Base-by-base conservation (phyloP, 2,797 vertebrate genomes). In the Urophycis tenuis region DNA sequence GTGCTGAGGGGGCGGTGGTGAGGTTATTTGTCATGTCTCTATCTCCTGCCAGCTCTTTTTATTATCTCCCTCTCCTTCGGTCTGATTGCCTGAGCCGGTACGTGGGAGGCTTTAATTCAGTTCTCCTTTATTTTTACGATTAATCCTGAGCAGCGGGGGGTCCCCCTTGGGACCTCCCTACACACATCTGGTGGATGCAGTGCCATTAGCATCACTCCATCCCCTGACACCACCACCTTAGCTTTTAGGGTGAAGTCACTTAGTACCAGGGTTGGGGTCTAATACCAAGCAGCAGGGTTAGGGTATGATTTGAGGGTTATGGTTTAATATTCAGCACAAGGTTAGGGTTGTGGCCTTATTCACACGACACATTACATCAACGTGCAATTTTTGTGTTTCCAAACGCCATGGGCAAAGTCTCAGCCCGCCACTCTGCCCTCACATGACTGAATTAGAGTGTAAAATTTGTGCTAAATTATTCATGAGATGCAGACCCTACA, bases 41-140 rank as follows among this genome's bases (percentile, higher is more conserved):
- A 78, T 31, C 69, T 72, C 29, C 67, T 31, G 9, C 73, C 17
- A 10, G 64, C 39, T 71, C 15, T 71, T 71, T 78, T 34, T 60
- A 22, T 29, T 71, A 49, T 49, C 39, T 76, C 69, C 74, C 32
- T 35, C 49, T 75, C 69, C 78, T 79, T 85, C 79, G 76, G 53
- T 87, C 77, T 84, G 79, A 91, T 89, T 85, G 87, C 82, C 85
- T 87, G 77, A 79, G 81, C 80, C n/a, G n/a, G n/a, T n/a, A 88
- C n/a, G 84, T 79, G 81, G 80, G 87, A 85, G 76, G 81, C 88
- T 91, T 90, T 90, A 90, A 92, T 92, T 87, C 90, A 87, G 85
- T 86, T 91, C 89, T 88, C 78, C 86, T 91, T 88, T 88, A 89
- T 87, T 87, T 83, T 83, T 85, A 88, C 76, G 74, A 91, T 91